phyloP scores from a whole-genome alignment of 2,113 vertebrate genomes.

The Leucopsar rothschildi region DNA sequence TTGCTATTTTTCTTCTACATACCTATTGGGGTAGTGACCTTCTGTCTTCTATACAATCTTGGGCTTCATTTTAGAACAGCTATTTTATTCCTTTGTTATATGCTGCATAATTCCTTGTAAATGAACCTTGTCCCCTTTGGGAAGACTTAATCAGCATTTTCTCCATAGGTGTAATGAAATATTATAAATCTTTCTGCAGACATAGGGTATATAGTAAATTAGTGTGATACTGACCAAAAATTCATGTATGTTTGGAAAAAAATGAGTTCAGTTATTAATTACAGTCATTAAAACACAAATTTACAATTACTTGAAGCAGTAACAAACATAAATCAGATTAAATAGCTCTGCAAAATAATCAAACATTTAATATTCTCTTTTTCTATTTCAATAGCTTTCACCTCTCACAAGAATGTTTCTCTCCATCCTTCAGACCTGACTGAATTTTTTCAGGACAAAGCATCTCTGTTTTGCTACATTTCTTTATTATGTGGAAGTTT shows the following conservation, averaged over 20 bases:
- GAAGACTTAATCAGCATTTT: slow-evolving; percentile 16
- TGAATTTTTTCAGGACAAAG: not conserved
- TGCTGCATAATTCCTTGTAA: not conserved
- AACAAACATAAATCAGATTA: slow-evolving; percentile 52
- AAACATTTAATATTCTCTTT: not conserved
- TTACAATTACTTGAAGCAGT: slow-evolving; percentile 36
- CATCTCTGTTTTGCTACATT: slow-evolving; percentile 5
- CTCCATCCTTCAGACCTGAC: not conserved
- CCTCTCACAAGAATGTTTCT: not conserved
- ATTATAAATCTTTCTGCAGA: slow-evolving; percentile 23
- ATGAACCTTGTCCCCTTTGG: not conserved
- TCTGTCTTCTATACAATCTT: not conserved
- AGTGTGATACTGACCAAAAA: slow-evolving; percentile 38
- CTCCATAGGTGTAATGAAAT: not conserved
- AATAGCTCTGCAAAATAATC: not conserved
- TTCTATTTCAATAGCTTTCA: slow-evolving; percentile 7
- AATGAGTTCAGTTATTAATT: slow-evolving; percentile 30
- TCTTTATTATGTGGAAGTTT: not conserved
- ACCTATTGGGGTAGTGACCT: not conserved
- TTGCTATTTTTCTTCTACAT: not conserved
- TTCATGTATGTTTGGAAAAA: not conserved
- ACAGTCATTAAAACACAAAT: slow-evolving; percentile 39
- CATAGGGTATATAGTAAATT: not conserved
- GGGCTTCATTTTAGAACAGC: not conserved
- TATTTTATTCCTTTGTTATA: not conserved